These are phyloP conservation scores for Limulus polyphemus DNA, from an alignment of 2,888 invertebrate genomes.

Conservation along the genomic window DNA sequence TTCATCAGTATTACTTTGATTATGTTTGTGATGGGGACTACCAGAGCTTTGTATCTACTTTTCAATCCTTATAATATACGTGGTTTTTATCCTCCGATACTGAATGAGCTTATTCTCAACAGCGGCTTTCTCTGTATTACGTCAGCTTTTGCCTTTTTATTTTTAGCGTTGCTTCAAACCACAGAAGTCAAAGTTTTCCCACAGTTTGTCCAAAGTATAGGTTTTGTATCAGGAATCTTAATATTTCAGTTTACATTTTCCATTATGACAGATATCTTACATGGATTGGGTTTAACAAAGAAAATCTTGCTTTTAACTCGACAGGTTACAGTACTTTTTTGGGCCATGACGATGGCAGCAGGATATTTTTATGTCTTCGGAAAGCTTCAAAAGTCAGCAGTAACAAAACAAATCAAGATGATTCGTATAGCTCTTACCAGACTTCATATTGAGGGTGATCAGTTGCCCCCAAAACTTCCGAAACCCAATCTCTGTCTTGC, in stretches of 20 bases:
- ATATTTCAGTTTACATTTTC: conserved; percentile 65
- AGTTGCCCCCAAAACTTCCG: conserved; percentile 31
- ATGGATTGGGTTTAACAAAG: conserved; percentile 30
- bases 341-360: conserved; percentile 67
- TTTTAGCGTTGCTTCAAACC: conserved; percentile 67
- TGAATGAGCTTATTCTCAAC: conserved; percentile 69
- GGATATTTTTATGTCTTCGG: conserved; percentile 51
- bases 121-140: conserved; percentile 75
- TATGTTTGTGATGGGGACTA: conserved; percentile 63
- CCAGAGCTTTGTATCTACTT: conserved; percentile 63
- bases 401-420: conserved; percentile 33
- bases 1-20: conserved; percentile 73
- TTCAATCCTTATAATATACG: conserved; percentile 87
- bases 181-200: conserved; percentile 44
- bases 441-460: conserved; percentile 30
- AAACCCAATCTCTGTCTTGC: conserved; percentile 59
- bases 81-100: conserved; percentile 56
- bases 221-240: conserved; percentile 63
- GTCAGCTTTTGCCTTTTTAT: conserved; percentile 75
- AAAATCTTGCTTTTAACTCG: conserved; percentile 43
- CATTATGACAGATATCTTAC: conserved; percentile 59
- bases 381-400: conserved; percentile 32
- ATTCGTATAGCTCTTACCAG: conserved; percentile 28
- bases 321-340: conserved; percentile 64
- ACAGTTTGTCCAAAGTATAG: conserved; percentile 53